Base-by-base conservation (phyloP, 1,140 invertebrate species). In the Rhopalosiphum padi region DNA sequence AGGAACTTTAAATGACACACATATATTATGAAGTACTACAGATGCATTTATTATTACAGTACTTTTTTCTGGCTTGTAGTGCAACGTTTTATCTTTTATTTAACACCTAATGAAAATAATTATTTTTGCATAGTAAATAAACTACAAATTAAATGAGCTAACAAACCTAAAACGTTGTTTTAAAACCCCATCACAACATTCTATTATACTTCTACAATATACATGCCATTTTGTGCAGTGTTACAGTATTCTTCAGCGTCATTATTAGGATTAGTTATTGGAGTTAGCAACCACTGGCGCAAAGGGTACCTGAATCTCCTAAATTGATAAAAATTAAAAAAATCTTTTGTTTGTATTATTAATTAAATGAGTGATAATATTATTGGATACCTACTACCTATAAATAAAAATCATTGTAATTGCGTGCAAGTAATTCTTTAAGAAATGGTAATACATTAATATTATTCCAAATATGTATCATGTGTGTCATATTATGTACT, bases 161-260 rank as follows among this genome's bases (percentile, higher is more conserved):
- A 86, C 41, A 43, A 30, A 86, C 83, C 83, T 86, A 86, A 86
- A 86, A 22, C 21, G 37, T 8, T 22, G 15, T 86, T 86, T 86
- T 43, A 86, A 30, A 23, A 86, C 37, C 23, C 83, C 68, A 77
- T 77, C 95, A 25, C 93, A 89, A 77, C 95, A 85, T 94, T 95
- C 95, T 55, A 95, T 94, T 22, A 94, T 91, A 94, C 95, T 95
- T 60, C 95, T 37, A 37, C 37, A 37, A 37, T 37, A 37, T 90
- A 25, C 95, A 95, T 93, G 94, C 94, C 55, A 77, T 37, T 77
- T 77, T 85, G 82, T 46, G 15, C 30, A 82, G 41, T 41, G 37
- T 95, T 95, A 48, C 94, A 94, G 41, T 90, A 25, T 22, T 88
- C 22, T 87, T 94, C 46, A 77, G n/a, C 94, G 0, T 43, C 22